These are phyloP conservation scores for Archilochus colubris DNA, from an alignment of 2,113 vertebrate species.

Conservation along the genomic window DNA sequence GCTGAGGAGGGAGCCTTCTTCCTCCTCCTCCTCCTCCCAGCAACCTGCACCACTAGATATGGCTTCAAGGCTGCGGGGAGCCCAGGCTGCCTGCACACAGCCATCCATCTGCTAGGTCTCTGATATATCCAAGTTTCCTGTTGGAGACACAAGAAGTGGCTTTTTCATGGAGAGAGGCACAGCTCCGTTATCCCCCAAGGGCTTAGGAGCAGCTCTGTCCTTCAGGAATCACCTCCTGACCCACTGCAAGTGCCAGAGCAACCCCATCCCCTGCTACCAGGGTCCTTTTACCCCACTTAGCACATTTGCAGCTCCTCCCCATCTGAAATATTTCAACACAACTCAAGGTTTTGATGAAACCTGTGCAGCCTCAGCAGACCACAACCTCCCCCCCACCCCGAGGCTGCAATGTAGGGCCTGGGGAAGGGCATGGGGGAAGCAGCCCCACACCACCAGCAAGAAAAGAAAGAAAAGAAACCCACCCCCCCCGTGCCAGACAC, in stretches of 20 bases:
- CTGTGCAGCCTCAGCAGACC: background rate
- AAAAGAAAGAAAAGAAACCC: background rate
- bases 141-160: background rate
- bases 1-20: background rate
- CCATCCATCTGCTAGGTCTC: background rate
- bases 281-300: background rate
- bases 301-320: background rate
- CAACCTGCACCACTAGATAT: background rate
- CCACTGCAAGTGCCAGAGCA: background rate
- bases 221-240: too few species aligned
- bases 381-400: background rate
- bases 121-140: background rate
- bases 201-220: background rate
- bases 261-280: background rate
- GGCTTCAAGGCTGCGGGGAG: background rate
- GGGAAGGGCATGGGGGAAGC: background rate
- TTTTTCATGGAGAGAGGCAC: background rate
- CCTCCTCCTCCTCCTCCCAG: background rate
- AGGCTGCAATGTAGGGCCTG: background rate
- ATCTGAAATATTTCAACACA: background rate
- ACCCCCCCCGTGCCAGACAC: background rate
- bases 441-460: background rate
- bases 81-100: background rate
- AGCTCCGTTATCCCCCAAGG: background rate
- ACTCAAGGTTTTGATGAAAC: background rate